Percentiles rank a stretch among this genome's conserved stretches.
These are phyloP conservation scores for Drosophila tripunctata DNA, from an alignment of 2,888 invertebrate species.

Conservation along the genomic window DNA sequence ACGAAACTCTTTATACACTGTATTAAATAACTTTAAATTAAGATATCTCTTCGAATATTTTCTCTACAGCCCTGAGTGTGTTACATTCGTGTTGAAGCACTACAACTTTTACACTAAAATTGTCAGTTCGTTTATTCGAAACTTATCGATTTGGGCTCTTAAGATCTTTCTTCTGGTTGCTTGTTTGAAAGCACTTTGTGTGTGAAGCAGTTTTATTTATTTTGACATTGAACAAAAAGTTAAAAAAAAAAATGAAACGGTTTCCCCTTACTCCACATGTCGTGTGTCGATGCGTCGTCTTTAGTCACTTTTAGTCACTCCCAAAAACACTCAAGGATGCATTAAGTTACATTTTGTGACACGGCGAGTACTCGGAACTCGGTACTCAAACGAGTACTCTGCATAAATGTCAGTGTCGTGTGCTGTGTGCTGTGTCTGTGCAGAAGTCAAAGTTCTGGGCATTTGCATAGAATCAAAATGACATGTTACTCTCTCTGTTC, in stretches of 20 bases:
- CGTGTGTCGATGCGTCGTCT: slow-evolving; percentile 30
- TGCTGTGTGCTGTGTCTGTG: slow-evolving; percentile 26
- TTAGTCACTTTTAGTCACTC: slow-evolving; percentile 33
- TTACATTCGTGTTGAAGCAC: no score
- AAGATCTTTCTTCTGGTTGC: background rate
- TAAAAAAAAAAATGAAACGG: slow-evolving; percentile 17
- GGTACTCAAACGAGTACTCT: slow-evolving; percentile 12
- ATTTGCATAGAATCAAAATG: slow-evolving; percentile 50
- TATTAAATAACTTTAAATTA: no score
- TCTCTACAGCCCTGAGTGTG: no score
- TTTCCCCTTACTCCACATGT: slow-evolving; percentile 4
- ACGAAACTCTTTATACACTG: no score
- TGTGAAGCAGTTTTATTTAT: slow-evolving; percentile 11
- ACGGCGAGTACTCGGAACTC: slow-evolving; percentile 26
- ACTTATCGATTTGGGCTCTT: background rate
- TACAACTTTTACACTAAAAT: background rate
- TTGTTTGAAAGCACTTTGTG: slow-evolving; percentile 15
- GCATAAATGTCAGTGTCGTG: slow-evolving; percentile 42
- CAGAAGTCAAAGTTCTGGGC: slow-evolving; percentile 49
- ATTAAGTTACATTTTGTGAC: slow-evolving; percentile 56
- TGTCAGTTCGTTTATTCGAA: background rate
- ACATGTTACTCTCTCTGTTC: slow-evolving; percentile 25
- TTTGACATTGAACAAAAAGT: slow-evolving; percentile 15
- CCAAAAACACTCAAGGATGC: slow-evolving; percentile 52
- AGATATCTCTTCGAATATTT: no score